Evolutionary conservation across 2,888 invertebrate genomes (phyloP).

Genomic region (Hanleya hanleyi): DNA sequence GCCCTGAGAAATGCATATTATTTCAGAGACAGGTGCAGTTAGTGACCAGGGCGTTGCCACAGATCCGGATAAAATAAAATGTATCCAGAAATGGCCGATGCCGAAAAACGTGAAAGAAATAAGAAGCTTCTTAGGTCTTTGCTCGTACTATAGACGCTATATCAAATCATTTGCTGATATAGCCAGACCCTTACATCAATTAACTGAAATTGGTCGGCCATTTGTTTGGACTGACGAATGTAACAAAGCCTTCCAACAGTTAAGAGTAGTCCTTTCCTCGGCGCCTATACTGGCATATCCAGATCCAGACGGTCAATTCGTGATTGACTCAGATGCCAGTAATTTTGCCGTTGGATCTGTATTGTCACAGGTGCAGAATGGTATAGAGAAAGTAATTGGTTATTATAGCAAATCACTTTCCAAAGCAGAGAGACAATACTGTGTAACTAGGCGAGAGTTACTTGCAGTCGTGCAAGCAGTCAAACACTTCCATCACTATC

Average conservation of each 20-base stretch:
- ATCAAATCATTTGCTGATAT: neutral
- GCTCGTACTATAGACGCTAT: neutral
- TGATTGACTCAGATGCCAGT: no score
- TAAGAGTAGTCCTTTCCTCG: no score
- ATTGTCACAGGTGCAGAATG: constrained; percentile 13
- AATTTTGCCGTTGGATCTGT: no score
- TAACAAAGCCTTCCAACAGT: neutral
- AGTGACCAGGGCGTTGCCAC: neutral
- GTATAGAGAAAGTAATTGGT: constrained; percentile 7
- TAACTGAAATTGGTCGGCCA: neutral
- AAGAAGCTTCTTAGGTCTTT: neutral
- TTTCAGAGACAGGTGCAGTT: neutral
- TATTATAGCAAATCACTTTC: no score
- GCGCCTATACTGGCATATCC: constrained; percentile 29
- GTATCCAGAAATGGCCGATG: no score
- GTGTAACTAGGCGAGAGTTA: no score
- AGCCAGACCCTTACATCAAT: neutral
- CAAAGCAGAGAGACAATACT: no score
- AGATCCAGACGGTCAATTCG: no score
- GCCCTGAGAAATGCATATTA: neutral
- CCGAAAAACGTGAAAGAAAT: no score
- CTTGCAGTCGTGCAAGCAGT: neutral
- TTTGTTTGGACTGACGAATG: neutral
- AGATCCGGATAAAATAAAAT: neutral
- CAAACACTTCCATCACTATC: constrained; percentile 12